Evolutionary conservation across 2,888 invertebrate genomes (phyloP).

Genomic region (Cosmia pyralina): DNA sequence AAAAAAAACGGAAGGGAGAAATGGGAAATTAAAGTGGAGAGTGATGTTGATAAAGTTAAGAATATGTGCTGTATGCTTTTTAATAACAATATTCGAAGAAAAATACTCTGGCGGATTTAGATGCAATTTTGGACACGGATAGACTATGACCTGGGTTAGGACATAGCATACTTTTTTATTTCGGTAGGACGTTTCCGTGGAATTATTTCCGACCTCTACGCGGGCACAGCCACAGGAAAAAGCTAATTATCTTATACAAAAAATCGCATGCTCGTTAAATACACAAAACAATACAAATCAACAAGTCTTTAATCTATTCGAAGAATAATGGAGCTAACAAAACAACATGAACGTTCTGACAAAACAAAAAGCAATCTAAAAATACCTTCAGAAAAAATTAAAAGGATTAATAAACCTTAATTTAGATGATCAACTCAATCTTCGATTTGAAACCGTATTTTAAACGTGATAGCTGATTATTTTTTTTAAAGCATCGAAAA

Average conservation of each 20-base stretch:
- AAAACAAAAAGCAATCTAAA: background rate
- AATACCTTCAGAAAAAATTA: background rate
- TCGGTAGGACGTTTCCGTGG: background rate
- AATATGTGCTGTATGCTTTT: too few species aligned
- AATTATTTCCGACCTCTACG: background rate
- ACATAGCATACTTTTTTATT: background rate
- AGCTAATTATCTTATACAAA: background rate
- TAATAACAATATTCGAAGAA: too few species aligned
- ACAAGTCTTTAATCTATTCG: background rate
- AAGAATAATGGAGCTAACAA: background rate
- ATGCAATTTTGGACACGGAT: background rate
- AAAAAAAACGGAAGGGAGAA: background rate
- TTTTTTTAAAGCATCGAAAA: slow-evolving; percentile 28
- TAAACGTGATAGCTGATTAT: slow-evolving; percentile 38
- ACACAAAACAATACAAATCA: background rate
- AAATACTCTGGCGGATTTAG: too few species aligned
- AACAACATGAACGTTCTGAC: background rate
- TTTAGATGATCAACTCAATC: slow-evolving; percentile 21
- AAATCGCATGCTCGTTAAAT: background rate
- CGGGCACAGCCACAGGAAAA: background rate
- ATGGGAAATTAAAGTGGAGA: background rate
- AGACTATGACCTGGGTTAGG: background rate
- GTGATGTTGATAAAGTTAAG: too few species aligned
- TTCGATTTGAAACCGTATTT: slow-evolving; percentile 37
- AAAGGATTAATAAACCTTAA: slow-evolving; percentile 9